Base-by-base conservation (phyloP, 1,140 invertebrate genomes). In the Parasteatoda tepidariorum region DNA sequence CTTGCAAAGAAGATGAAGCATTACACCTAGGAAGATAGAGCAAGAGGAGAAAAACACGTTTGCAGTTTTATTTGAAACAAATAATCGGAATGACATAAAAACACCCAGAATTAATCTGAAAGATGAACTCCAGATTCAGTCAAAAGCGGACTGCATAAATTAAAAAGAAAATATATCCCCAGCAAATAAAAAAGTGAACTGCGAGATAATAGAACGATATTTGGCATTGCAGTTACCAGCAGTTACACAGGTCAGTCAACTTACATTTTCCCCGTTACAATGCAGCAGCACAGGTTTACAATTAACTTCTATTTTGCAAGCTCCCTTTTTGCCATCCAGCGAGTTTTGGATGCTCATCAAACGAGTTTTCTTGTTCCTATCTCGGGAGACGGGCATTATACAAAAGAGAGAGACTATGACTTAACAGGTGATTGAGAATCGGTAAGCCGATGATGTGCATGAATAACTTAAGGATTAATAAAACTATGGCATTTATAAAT, bases 261-360 rank as follows among this genome's bases (percentile, higher is more conserved):
- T 73, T 57, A 55, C 54, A 54, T 57, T 73, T 73, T 73, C 70
- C 24, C 70, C 70, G 70, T 73, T 73, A 73, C 70, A 73, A 73
- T 73, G 70, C 70, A 57, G 48, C 54, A 31, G 70, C 70, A 30
- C 70, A 73, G 70, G 70, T 73, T 73, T 38, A 68, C 66, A 68
- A 68, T 68, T 68, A 68, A 38, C 66, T 33, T 41, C 24, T 24
- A 31, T 64, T 64, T 31, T 18, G 59, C 59, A 28, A 64, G 33
- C 61, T 18, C 33, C 28, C 33, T 31, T 64, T 13, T 28, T 64
- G 18, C 33, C 61, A 31, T 38, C 13, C 33, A n/a, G n/a, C n/a
- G n/a, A n/a, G n/a, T n/a, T n/a, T n/a, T n/a, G n/a, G 34, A 48
- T 48, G 66, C 66, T n/a, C 34, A 24, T 33, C 38, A 68, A 68